These are phyloP conservation scores for Pogonocichla stellata DNA, from an alignment of 2,113 vertebrate genomes.

Conservation along the genomic window DNA sequence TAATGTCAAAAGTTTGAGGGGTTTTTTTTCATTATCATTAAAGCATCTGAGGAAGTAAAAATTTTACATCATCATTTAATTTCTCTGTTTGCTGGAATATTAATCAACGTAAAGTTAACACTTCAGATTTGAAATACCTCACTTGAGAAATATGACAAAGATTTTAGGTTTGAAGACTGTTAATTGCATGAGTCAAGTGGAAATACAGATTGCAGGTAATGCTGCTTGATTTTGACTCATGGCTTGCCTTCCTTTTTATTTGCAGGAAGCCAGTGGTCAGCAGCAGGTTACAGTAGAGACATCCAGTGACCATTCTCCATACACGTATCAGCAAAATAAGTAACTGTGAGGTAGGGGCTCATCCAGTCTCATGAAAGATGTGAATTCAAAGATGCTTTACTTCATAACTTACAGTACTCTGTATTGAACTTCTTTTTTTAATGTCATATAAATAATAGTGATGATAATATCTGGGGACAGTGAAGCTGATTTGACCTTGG, in stretches of 20 bases:
- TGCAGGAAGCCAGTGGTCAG: slow-evolving; percentile 91
- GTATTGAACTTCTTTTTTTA: not conserved
- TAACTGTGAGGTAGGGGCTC: slow-evolving; percentile 85
- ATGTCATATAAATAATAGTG: not conserved
- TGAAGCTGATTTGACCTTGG: not conserved
- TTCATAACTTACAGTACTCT: not conserved
- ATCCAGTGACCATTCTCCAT: slow-evolving; percentile 92
- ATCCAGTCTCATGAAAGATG: not conserved
- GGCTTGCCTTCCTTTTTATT: slow-evolving; percentile 45
- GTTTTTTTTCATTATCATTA: not conserved
- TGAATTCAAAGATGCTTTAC: not conserved
- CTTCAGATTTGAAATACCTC: not conserved
- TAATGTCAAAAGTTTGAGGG: not conserved
- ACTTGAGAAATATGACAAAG: not conserved
- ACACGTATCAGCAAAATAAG: slow-evolving; percentile 95
- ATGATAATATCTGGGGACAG: not conserved
- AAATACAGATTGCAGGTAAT: not conserved
- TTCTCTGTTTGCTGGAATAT: not conserved
- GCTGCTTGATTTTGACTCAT: slow-evolving; percentile 18
- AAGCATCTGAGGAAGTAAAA: not conserved
- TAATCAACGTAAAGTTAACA: not conserved
- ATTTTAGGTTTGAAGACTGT: not conserved
- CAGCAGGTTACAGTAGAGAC: slow-evolving; percentile 90
- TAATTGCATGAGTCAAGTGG: not conserved
- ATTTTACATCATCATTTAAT: not conserved